Conservation (phyloP, 2,888 invertebrate species). For the Chrysomela aeneicollis region DNA sequence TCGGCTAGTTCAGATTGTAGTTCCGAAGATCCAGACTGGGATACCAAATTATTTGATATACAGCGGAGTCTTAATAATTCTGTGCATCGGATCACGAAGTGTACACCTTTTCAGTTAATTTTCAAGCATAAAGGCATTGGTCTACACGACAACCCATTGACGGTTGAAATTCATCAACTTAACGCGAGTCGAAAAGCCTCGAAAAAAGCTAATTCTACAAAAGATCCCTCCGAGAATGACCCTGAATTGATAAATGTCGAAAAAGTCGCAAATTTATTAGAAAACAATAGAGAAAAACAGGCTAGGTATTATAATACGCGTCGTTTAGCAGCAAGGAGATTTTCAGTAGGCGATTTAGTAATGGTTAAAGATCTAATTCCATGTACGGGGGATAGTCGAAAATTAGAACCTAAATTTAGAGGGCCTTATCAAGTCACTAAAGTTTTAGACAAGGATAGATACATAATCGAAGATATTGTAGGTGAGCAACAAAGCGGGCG, state of each 20-base stretch:
- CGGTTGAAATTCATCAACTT: constrained; percentile 3
- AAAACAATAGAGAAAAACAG: constrained; percentile 7
- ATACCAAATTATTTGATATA: constrained; percentile 6
- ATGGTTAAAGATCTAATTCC: constrained; percentile 21
- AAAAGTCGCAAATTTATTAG: too few relatives aligned
- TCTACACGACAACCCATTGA: constrained; percentile 9
- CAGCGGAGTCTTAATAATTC: constrained; percentile 17
- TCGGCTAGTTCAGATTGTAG: constrained; percentile 15
- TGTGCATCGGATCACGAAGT: constrained; percentile 7
- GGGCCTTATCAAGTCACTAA: too few relatives aligned
- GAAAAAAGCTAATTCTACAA: too few relatives aligned
- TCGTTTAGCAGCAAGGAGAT: neutral
- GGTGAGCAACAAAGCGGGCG: too few relatives aligned
- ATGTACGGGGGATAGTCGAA: constrained; percentile 23
- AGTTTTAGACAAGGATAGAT: too few relatives aligned
- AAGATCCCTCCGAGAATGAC: too few relatives aligned
- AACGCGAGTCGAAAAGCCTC: too few relatives aligned
- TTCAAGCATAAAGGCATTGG: constrained; percentile 7
- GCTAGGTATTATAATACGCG: neutral
- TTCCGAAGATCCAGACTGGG: constrained; percentile 10
- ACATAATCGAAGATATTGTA: too few relatives aligned
- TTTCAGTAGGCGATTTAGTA: constrained; percentile 16
- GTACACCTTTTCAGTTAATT: constrained; percentile 12
- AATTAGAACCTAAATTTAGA: constrained; percentile 3
- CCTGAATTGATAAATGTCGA: too few relatives aligned